Evolutionary conservation across 2,113 vertebrate genomes (phyloP).

Genomic region (Notarius quadriscutis): DNA sequence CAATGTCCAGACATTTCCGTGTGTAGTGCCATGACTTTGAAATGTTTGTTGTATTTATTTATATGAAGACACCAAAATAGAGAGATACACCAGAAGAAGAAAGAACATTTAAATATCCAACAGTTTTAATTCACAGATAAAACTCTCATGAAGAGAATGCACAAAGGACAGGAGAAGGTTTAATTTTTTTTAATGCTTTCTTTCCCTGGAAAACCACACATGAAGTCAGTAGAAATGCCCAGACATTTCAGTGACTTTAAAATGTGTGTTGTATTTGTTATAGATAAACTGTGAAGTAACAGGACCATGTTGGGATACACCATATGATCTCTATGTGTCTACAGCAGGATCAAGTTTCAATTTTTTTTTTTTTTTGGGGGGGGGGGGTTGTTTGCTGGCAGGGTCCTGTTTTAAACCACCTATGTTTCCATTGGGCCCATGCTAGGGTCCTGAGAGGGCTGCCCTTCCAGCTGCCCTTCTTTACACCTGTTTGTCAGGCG

Average conservation of each 20-base stretch:
- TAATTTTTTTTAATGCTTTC: not conserved
- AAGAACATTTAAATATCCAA: not conserved
- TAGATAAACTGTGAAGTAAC: constrained; percentile 5
- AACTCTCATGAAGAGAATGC: not conserved
- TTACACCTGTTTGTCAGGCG: constrained; percentile 74
- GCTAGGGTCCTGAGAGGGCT: constrained; percentile 67
- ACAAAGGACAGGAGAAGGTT: not conserved
- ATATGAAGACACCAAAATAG: not conserved
- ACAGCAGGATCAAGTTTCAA: constrained; percentile 50
- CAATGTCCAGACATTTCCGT: not conserved
- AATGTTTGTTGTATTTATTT: not conserved
- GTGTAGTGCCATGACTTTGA: not conserved
- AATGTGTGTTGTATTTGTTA: not conserved
- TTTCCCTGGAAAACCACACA: not conserved
- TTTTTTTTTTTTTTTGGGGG: not conserved
- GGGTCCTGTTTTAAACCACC: constrained; percentile 63
- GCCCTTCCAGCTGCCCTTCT: constrained; percentile 72
- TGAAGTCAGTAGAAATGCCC: not conserved
- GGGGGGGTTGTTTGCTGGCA: not conserved
- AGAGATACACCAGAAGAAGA: not conserved
- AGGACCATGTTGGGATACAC: not conserved
- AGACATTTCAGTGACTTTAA: not conserved
- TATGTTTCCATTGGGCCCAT: constrained; percentile 57
- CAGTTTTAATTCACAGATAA: not conserved
- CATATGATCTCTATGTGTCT: constrained; percentile 42